Evolutionary conservation across 2,888 invertebrate species (phyloP), one percentile per base, ranked within the genome.

Genomic region (Pachliopta kotzebuea): DNA sequence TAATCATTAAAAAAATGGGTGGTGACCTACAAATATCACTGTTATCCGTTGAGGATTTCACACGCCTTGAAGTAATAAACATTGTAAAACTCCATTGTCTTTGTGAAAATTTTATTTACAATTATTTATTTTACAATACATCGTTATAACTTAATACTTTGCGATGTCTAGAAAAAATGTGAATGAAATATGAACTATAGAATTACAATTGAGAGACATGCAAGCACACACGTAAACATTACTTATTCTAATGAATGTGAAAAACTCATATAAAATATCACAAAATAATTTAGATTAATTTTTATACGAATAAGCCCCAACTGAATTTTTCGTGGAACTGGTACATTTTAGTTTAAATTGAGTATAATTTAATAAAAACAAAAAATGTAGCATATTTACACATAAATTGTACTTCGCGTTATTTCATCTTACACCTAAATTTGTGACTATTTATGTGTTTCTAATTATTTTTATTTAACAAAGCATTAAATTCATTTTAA

Each of bases 211-310:
- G 50, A 21, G n/a, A 42, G 58, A 23, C 21, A 14, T 65, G 67
- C 67, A 70, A 66, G 62, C 62, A 55, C 60, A 61, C 1, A 4
- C 7, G n/a, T 45, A n/a, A n/a, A 45, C 18, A 45, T 45, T 56
- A 54, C 66, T 60, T 70, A 71, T 71, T 72, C 74, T 76, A 76
- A 72, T 70, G 73, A 76, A 79, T 75, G 72, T 76, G 69, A 69
- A 78, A 79, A 79, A 77, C 83, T 18, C n/a, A 74, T 81, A 83
- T 82, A 81, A 82, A 86, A 86, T 90, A 90, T 90, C 90, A 89
- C 88, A 73, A 85, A 88, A 88, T 90, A 88, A 90, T 88, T 90
- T 90, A 90, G 84, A 86, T 86, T 86, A 88, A 88, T 88, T 71
- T 70, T 69, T 69, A 66, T 86, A 86, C 77, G 69, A 79, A 73